Evolutionary conservation across 2,888 invertebrate genomes (phyloP), one percentile per base, ranked within the genome.

Genomic region (Chymomyza procnemis): DNA sequence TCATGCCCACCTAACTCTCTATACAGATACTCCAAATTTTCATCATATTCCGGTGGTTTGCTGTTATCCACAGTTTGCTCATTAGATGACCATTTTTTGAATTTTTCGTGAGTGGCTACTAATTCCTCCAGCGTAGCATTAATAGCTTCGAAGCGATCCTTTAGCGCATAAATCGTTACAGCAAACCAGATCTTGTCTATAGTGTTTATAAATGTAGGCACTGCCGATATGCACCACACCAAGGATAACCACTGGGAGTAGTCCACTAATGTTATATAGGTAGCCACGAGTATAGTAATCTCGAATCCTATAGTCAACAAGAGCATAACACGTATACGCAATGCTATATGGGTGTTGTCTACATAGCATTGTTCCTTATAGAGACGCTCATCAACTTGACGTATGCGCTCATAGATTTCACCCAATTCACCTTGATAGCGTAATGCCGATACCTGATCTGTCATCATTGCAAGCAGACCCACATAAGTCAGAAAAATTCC

Each of bases 101-200:
- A 80, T n/a, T 74, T 80, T 56, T 89, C 87, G 69, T 90, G 89
- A 9, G 79, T 80, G 30, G 78, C 66, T 0, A 89, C 89, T 46
- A 90, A 69, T 3, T 83, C 81, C 55, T 85, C 84, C 6, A 85
- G 60, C 0, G 79, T 74, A 1, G 46, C 50, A 70, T 90, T 90
- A 4, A 90, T 88, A 1, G 88, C 88, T 22, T 78, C 75, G 12
- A 91, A 91, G 21, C 91, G 88, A 67, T 89, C 87, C 46, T 89
- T 88, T 14, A 91, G 68, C 0, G 88, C 90, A 34, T 78, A 87
- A 3, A 91, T 69, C 1, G 91, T 87, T 0, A 88, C 84, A 0
- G 89, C 87, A 77, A 91, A 91, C 91, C 91, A 91, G 64, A 91
- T 90, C 78, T 91, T 91, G 58, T 91, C 90, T 46, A 91, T 71